A percentile compares a stretch with the other conserved stretches of the same genome.
Conservation (phyloP, 1,140 invertebrate genomes). For the Pseudoatta argentina region DNA sequence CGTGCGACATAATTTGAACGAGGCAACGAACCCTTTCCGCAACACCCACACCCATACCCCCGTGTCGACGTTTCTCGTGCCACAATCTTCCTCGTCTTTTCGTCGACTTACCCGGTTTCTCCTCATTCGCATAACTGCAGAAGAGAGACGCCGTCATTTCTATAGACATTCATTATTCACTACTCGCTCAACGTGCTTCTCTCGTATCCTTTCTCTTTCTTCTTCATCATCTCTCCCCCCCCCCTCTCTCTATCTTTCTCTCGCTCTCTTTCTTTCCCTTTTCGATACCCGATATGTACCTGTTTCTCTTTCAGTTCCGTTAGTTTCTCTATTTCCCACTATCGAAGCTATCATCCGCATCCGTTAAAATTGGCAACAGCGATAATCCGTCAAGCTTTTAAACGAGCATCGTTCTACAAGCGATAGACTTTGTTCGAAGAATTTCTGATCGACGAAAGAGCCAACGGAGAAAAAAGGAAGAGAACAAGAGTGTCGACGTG, state of each 20-base stretch:
- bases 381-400: conserved; percentile 55
- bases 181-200: conserved; percentile 69
- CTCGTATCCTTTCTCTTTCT: conserved; percentile 29
- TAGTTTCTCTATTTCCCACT: conserved; percentile 59
- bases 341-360: neutral
- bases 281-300: neutral
- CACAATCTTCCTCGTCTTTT: conserved; percentile 71
- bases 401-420: conserved; percentile 52
- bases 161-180: conserved; percentile 82
- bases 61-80: conserved; percentile 54
- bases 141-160: conserved; percentile 78
- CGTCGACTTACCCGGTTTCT: conserved; percentile 70
- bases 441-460: conserved; percentile 53
- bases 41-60: conserved; percentile 36
- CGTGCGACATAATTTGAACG: conserved; percentile 62
- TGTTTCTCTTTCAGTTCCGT: conserved; percentile 30
- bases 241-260: too few species aligned
- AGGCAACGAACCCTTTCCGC: conserved; percentile 70
- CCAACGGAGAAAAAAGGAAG: conserved; percentile 19
- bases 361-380: conserved; percentile 59
- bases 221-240: conserved; percentile 20
- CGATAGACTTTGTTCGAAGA: conserved; percentile 41
- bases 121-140: conserved; percentile 65
- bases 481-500: conserved; percentile 1
- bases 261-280: neutral